Percentiles rank a stretch among this genome's conserved stretches.
Conservation (phyloP, 2,113 vertebrate genomes). For the Alosa alosa region DNA sequence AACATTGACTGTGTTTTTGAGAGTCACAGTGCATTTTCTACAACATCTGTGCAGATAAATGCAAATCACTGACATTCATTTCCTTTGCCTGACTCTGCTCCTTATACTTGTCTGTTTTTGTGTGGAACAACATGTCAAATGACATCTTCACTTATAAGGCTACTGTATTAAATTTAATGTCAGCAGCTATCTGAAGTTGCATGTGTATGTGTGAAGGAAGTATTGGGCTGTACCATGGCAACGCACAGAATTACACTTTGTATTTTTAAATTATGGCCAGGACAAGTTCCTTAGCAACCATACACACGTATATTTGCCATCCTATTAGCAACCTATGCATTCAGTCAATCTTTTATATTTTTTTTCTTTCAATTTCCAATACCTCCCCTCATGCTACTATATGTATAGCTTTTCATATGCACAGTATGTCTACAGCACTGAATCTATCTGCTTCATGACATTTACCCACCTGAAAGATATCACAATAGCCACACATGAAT, state of each 20-base stretch:
- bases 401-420: background rate
- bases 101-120: background rate
- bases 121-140: background rate
- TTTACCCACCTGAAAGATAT: conserved; percentile 1
- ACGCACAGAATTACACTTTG: background rate
- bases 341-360: background rate
- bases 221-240: background rate
- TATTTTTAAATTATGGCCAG: background rate
- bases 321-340: background rate
- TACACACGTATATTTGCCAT: background rate
- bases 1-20: background rate
- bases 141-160: background rate
- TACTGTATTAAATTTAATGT: background rate
- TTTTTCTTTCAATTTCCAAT: background rate
- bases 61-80: background rate
- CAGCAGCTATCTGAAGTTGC: background rate
- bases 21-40: background rate
- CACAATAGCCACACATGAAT: background rate
- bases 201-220: background rate
- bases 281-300: background rate
- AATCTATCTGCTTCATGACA: background rate
- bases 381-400: background rate
- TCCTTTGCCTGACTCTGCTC: background rate
- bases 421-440: background rate
- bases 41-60: background rate